Evolutionary conservation across 1,140 invertebrate genomes (phyloP).

Genomic region (Dinothrombium tinctorium): DNA sequence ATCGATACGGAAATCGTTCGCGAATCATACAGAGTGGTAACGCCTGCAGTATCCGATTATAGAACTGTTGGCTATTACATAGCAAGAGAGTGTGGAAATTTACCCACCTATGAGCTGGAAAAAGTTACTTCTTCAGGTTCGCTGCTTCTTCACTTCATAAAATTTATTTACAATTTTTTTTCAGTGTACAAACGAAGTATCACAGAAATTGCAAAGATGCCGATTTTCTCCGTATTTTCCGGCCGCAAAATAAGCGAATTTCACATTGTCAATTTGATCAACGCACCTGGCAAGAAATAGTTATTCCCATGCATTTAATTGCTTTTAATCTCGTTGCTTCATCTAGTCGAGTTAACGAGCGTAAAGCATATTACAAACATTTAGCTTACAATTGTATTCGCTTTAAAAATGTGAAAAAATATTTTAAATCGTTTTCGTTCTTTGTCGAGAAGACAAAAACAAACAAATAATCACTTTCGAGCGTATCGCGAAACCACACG

Average conservation of each 20-base stretch:
- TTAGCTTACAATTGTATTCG: too few species aligned
- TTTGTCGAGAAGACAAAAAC: too few species aligned
- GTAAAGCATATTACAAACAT: too few species aligned
- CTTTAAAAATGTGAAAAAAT: too few species aligned
- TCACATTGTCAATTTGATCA: conserved; percentile 39
- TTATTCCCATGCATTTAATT: too few species aligned
- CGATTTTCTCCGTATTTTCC: conserved; percentile 45
- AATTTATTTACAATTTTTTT: conserved; percentile 18
- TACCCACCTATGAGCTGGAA: conserved; percentile 45
- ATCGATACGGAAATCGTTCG: conserved; percentile 49
- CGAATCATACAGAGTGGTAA: conserved; percentile 46
- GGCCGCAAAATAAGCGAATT: conserved; percentile 43
- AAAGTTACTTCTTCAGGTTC: conserved; percentile 31
- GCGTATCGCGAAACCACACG: too few species aligned
- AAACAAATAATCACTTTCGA: too few species aligned
- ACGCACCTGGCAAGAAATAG: conserved; percentile 15
- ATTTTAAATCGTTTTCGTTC: too few species aligned
- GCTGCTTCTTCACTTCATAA: conserved; percentile 7
- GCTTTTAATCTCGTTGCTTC: too few species aligned
- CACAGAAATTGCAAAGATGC: conserved; percentile 20
- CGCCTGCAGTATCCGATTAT: conserved; percentile 40
- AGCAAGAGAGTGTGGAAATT: conserved; percentile 37
- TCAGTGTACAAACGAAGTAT: conserved; percentile 45
- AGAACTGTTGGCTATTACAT: conserved; percentile 39
- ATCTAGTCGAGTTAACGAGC: too few species aligned